Evolutionary conservation across 2,797 vertebrate species (phyloP).

Genomic region (Myotis daubentonii): DNA sequence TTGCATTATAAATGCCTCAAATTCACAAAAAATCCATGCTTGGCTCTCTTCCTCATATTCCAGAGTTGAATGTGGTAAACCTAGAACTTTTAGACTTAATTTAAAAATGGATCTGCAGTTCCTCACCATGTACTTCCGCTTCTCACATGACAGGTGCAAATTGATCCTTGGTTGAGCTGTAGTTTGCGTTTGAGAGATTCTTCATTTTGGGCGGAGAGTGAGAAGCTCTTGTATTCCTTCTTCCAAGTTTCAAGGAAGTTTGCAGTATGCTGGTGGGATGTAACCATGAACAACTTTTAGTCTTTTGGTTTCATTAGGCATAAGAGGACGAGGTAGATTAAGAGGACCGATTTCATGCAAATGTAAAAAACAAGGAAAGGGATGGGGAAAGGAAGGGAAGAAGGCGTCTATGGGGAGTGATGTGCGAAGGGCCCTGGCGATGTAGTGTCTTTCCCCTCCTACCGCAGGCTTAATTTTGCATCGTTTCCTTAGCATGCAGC

Average conservation of each 20-base stretch:
- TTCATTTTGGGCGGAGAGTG: not conserved
- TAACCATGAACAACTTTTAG: not conserved
- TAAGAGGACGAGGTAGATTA: not conserved
- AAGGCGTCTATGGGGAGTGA: not conserved
- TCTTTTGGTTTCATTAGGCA: slow-evolving; percentile 12
- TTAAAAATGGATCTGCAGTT: not conserved
- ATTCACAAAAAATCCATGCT: not conserved
- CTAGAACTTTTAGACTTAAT: not conserved
- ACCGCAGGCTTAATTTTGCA: not conserved
- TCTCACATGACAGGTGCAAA: not conserved
- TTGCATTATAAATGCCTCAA: not conserved
- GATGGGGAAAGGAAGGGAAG: not conserved
- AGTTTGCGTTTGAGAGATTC: not conserved
- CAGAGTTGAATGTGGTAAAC: not conserved
- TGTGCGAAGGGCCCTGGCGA: not conserved
- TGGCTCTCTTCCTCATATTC: not conserved
- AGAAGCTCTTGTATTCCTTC: not conserved
- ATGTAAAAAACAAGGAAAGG: not conserved
- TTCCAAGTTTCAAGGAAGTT: slow-evolving; percentile 11
- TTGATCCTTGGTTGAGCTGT: not conserved
- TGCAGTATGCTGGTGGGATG: not conserved
- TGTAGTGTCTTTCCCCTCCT: not conserved
- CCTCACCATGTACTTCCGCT: not conserved
- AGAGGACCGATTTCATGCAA: not conserved
- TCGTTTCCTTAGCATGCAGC: not conserved